Evolutionary conservation across 2,797 vertebrate species (phyloP), one percentile per base, ranked within the genome.

Genomic region (Sebastes oblongus): DNA sequence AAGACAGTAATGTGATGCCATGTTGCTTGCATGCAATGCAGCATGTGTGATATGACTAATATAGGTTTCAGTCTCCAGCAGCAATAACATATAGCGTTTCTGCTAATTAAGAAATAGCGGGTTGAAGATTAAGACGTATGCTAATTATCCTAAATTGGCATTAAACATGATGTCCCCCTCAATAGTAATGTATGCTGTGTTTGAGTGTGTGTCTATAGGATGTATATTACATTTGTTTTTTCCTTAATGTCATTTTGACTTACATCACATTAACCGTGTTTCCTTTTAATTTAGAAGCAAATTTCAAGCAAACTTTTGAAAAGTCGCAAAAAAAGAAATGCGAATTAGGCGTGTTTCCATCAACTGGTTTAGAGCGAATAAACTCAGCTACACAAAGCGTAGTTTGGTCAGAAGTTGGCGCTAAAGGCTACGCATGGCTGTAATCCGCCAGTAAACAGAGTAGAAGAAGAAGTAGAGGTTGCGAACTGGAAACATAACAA

Each of bases 401-500:
- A 18, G 16, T 8, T 46, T 46, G 42, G 3, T 8, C 16, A 46
- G 42, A 46, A 46, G 42, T 46, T 46, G 42, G 42, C 42, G 0
- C 16, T 46, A 46, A 8, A 18, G 0, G 16, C 42, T 46, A 3
- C 16, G 3, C 16, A 46, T 46, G 16, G 42, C 42, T 46, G 42
- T 18, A 46, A 46, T 46, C 42, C 7, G 0, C 42, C 16, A 18
- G 42, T 18, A 46, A 18, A 46, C 42, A 18, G 16, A 46, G 42
- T 18, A 0, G 42, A 46, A 46, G 16, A 46, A 46, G 42, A 18
- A 46, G 42, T 46, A 18, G 14, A 46, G 6, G 42, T 46, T 46
- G 42, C 39, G 14, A 42, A 42, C 0, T 0, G 39, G 5, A 42
- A 42, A 42, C 39, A 16, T 0, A 42, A 42, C 39, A 42, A 42